Evolutionary conservation across 2,797 vertebrate genomes (phyloP).

Genomic region (Notoglanidium macrostoma): DNA sequence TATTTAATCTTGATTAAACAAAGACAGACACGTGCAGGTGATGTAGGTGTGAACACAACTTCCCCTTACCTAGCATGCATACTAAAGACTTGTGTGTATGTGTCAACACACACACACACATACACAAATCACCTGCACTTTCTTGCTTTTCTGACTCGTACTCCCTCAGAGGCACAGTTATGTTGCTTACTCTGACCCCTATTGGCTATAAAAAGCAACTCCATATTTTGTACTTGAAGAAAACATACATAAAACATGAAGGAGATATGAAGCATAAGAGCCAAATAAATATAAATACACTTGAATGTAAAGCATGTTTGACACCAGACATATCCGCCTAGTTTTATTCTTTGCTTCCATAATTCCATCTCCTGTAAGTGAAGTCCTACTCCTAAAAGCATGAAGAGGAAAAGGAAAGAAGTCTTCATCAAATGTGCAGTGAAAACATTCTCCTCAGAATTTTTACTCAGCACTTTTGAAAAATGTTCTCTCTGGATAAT

Average conservation of each 20-base stretch:
- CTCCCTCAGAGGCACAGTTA: background rate
- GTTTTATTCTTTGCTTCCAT: background rate
- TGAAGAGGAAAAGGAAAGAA: background rate
- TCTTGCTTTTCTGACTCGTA: background rate
- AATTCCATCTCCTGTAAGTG: background rate
- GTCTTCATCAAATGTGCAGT: background rate
- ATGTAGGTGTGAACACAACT: slow-evolving; percentile 31
- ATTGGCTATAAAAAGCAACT: slow-evolving; percentile 37
- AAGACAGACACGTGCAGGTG: slow-evolving; percentile 44
- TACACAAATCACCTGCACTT: slow-evolving; percentile 4
- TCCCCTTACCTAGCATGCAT: slow-evolving; percentile 45
- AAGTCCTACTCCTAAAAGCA: background rate
- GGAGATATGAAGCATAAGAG: background rate
- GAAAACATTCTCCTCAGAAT: background rate
- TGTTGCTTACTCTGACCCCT: slow-evolving; percentile 46
- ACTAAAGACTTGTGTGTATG: slow-evolving; percentile 35
- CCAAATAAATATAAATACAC: background rate
- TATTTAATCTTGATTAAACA: slow-evolving; percentile 61
- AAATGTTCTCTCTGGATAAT: background rate
- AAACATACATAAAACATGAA: background rate
- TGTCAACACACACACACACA: slow-evolving; percentile 12
- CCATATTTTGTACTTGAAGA: background rate
- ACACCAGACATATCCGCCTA: background rate
- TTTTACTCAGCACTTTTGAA: background rate
- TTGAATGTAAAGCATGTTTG: background rate